Evolutionary conservation across 2,113 vertebrate species (phyloP).

Genomic region (Semnornis frantzii): DNA sequence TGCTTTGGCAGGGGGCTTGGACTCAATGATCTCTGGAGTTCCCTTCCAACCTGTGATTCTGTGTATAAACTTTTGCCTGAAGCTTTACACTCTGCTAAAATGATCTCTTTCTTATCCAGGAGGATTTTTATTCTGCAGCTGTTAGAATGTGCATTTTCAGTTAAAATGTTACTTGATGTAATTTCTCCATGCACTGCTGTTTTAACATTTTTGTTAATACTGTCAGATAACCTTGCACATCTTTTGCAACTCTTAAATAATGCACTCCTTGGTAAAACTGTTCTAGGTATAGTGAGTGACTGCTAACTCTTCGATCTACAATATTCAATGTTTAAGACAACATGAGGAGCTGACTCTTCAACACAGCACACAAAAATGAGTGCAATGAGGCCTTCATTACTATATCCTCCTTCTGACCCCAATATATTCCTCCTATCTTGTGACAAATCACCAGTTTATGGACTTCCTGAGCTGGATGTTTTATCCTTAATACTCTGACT

Average conservation of each 20-base stretch:
- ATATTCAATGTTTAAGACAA: neutral
- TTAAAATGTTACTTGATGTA: neutral
- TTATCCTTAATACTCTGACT: neutral
- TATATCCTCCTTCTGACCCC: neutral
- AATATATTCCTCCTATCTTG: neutral
- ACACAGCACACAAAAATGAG: neutral
- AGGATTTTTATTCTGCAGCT: neutral
- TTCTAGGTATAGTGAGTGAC: neutral
- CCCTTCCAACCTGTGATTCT: no score
- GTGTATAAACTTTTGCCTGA: neutral
- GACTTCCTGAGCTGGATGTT: neutral
- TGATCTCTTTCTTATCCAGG: neutral
- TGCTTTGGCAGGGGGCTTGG: no score
- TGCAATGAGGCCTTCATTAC: neutral
- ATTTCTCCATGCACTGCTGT: neutral
- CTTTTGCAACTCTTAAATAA: neutral
- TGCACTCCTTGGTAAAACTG: neutral
- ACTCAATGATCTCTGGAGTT: no score
- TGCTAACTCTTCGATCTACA: neutral
- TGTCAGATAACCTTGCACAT: neutral
- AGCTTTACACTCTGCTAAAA: neutral
- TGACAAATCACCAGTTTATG: neutral
- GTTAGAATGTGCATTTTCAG: neutral
- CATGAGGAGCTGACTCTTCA: neutral
- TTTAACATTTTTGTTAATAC: neutral